These are phyloP conservation scores for Oasisia sp. DNA, from an alignment of 2,888 invertebrate genomes.

Conservation along the genomic window DNA sequence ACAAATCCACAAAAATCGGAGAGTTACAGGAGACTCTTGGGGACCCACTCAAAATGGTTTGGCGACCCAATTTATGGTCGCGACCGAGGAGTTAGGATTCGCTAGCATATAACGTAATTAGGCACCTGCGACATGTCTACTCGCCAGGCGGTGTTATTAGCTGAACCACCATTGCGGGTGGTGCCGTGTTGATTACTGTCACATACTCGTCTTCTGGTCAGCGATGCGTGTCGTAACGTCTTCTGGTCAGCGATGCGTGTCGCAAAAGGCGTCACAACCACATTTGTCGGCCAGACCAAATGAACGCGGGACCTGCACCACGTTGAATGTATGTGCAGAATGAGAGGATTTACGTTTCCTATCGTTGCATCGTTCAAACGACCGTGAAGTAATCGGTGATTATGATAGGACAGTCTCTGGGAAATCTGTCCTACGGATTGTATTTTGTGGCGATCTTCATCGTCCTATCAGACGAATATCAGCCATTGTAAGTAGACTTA, in stretches of 20 bases:
- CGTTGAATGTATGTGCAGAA: neutral
- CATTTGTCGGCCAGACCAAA: neutral
- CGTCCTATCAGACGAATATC: neutral
- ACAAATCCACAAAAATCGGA: too few relatives aligned
- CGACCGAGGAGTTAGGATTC: too few relatives aligned
- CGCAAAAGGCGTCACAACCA: neutral
- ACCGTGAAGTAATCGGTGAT: neutral
- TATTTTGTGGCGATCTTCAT: neutral
- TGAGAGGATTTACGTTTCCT: neutral
- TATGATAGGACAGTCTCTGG: neutral
- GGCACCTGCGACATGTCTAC: neutral
- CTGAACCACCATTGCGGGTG: neutral
- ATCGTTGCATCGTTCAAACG: neutral
- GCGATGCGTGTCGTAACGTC: neutral
- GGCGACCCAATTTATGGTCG: too few relatives aligned
- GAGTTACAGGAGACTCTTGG: too few relatives aligned
- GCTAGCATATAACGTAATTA: neutral
- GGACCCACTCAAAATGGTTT: too few relatives aligned
- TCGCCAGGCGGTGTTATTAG: neutral
- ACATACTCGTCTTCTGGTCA: neutral
- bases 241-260: neutral
- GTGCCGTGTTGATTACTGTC: neutral
- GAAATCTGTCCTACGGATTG: neutral
- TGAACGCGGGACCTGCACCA: neutral
- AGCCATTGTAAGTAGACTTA: neutral